These are phyloP conservation scores for Rosalia funebris DNA, from an alignment of 2,888 invertebrate genomes.

Conservation along the genomic window DNA sequence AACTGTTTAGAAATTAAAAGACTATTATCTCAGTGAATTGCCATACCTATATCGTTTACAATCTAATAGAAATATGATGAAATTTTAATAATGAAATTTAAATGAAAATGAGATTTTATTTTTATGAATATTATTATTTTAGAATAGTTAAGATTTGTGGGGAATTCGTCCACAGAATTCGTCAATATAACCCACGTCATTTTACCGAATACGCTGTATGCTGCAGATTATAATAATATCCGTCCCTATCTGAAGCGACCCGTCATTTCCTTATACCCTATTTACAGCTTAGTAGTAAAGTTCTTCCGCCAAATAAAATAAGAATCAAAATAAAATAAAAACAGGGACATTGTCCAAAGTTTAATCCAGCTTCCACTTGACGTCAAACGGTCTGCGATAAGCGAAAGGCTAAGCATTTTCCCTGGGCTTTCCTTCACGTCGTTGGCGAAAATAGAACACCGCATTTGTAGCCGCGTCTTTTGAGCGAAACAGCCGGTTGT, in stretches of 20 bases:
- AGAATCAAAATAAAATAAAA: constrained; percentile 56
- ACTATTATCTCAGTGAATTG: too few species aligned
- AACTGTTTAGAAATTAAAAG: too few species aligned
- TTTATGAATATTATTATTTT: too few species aligned
- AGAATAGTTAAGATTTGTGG: too few species aligned
- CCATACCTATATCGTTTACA: too few species aligned
- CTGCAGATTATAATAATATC: constrained; percentile 9
- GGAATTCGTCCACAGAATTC: too few species aligned
- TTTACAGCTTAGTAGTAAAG: constrained; percentile 39
- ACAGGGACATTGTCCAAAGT: constrained; percentile 52
- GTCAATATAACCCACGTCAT: too few species aligned
- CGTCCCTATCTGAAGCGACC: constrained; percentile 9
- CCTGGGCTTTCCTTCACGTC: constrained; percentile 20
- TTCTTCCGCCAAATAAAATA: constrained; percentile 58
- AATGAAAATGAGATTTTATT: too few species aligned
- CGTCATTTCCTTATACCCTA: constrained; percentile 32
- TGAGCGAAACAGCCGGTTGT: background rate
- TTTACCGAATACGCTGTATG: constrained; percentile 5
- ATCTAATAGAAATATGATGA: too few species aligned
- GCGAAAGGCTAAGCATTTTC: constrained; percentile 20
- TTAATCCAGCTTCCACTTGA: constrained; percentile 26
- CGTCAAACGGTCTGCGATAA: constrained; percentile 33
- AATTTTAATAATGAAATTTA: too few species aligned
- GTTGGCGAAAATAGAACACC: background rate
- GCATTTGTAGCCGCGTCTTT: background rate